Base-by-base conservation (phyloP, 2,888 invertebrate species). In the Acanthacorydalis orientalis region DNA sequence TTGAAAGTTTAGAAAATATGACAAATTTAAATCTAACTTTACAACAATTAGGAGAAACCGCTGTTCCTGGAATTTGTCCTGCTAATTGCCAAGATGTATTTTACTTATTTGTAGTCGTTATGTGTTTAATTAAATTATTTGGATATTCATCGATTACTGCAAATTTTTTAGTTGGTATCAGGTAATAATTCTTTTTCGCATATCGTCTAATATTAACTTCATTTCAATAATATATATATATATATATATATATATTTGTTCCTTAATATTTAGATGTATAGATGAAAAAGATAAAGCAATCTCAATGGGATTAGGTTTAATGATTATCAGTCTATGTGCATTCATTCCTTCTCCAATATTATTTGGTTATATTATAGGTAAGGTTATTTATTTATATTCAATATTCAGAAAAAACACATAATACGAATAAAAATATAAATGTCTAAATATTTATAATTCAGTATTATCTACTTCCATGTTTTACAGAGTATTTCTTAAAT, bases 291-390 rank as follows among this genome's bases (percentile, higher is more conserved):
- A 83, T 57, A 82, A 82, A 60, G 72, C 80, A 0, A 75, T 79
- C 1, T 78, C 82, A 2, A 78, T 83, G 72, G 82, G 81, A 31
- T 74, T 82, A 49, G 74, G 77, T 23, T 66, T 81, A 53, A 78
- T 76, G 60, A 67, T 81, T 54, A 74, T 80, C 70, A 80, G 80
- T 51, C 65, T 82, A 48, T 74, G 80, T 55, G 79, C 80, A 9
- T 80, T 83, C 56, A 78, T 84, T 54, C 85, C 85, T 1, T 80
- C 81, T 43, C 85, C 85, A 0, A 80, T 86, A 53, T 68, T 84
- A 48, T 83, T 83, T 56, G 85, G 85, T 46, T 77, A 75, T 56
- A 73, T 85, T 47, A 71, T 84, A 55, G 78, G 77, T 76, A 62
- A 63, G 58, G 7, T 7, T 6, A 8, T 37, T 37, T 37, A 37